Evolutionary conservation across 1,140 invertebrate species (phyloP).

Genomic region (Orchesella cincta): DNA sequence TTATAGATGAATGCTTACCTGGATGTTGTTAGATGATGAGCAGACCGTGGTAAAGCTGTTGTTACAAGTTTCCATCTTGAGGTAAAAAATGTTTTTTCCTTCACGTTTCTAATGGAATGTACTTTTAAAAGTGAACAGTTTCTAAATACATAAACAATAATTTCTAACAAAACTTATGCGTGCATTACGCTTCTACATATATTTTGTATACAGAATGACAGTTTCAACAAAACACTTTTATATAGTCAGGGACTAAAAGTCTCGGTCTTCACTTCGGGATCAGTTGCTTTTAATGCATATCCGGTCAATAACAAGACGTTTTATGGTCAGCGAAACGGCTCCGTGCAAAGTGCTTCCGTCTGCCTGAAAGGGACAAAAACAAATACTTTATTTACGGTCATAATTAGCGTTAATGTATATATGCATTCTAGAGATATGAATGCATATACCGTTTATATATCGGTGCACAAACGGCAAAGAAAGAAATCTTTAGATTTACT

Average conservation of each 20-base stretch:
- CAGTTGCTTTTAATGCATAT: slow-evolving; percentile 7
- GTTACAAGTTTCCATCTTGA: background rate
- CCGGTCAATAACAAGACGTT: slow-evolving; percentile 22
- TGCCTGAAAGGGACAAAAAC: background rate
- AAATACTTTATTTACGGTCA: background rate
- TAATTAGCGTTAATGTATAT: background rate
- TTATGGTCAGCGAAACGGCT: slow-evolving; percentile 15
- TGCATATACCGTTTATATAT: too few species aligned
- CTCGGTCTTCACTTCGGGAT: background rate
- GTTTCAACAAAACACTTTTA: background rate
- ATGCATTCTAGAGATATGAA: too few species aligned
- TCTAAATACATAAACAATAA: too few species aligned
- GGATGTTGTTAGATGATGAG: background rate
- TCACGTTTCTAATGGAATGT: background rate
- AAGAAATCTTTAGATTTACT: too few species aligned
- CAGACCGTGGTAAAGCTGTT: background rate
- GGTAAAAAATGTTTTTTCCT: background rate
- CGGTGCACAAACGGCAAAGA: too few species aligned
- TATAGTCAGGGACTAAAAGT: background rate
- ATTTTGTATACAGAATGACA: background rate
- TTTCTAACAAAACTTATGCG: too few species aligned
- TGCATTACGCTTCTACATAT: background rate
- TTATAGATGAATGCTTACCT: background rate
- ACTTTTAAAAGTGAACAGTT: background rate
- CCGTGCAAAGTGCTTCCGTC: slow-evolving; percentile 26